phyloP scores from a whole-genome alignment of 2,113 vertebrate genomes.

The Megaptera novaeangliae region DNA sequence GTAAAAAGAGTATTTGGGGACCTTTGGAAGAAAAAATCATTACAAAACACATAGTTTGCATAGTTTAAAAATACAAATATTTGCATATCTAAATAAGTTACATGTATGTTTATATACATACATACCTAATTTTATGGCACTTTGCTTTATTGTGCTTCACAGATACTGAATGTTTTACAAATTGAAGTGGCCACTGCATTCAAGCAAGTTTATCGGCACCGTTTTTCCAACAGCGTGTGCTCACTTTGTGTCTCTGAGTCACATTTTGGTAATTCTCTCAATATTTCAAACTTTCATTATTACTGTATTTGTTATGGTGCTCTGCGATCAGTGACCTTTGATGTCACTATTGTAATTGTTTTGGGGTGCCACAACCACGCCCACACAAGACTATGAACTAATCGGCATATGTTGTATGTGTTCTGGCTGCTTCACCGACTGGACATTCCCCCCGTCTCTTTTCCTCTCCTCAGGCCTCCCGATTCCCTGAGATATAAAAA shows the following conservation, averaged over 20 bases:
- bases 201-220: too few relatives aligned
- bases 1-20: background rate
- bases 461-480: background rate
- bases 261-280: background rate
- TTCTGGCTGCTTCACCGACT: background rate
- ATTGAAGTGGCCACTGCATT: too few relatives aligned
- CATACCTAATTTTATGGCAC: too few relatives aligned
- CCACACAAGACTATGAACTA: background rate
- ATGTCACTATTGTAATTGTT: background rate
- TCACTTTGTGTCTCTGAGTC: background rate
- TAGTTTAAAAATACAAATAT: constrained; percentile 3
- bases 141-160: too few relatives aligned
- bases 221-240: background rate
- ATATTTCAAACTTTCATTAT: background rate
- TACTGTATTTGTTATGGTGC: background rate
- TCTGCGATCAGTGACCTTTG: background rate
- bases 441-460: background rate
- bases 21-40: background rate
- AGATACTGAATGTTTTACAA: too few relatives aligned
- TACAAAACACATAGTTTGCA: background rate
- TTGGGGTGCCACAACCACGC: background rate
- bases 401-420: background rate
- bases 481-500: background rate
- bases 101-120: background rate
- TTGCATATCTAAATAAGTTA: background rate